Evolutionary conservation across 2,888 invertebrate species (phyloP).

Genomic region (Calameuta filiformis): DNA sequence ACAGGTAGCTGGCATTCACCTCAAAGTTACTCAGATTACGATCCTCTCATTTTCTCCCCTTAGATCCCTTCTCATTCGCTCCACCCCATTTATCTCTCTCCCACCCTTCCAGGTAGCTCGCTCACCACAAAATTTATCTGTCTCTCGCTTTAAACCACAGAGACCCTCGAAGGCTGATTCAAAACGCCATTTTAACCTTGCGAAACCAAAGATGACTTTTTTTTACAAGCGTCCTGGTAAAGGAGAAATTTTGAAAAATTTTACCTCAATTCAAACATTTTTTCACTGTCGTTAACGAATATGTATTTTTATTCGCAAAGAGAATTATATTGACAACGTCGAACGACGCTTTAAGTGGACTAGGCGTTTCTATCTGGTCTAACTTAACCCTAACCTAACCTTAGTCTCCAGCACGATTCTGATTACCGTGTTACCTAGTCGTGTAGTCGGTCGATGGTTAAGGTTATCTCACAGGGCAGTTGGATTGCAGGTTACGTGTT

Average conservation of each 20-base stretch:
- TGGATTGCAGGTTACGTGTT: conserved; percentile 21
- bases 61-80: conserved; percentile 20
- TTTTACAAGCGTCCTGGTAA: no score
- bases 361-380: not conserved
- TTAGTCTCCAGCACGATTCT: conserved; percentile 32
- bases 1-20: conserved; percentile 49
- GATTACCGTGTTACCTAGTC: conserved; percentile 38
- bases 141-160: not conserved
- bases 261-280: no score
- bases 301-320: no score
- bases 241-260: no score
- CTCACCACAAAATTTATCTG: not conserved
- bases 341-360: no score
- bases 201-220: no score
- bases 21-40: conserved; percentile 48
- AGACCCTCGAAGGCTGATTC: no score
- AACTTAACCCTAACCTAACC: no score
- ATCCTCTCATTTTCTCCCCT: conserved; percentile 35
- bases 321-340: no score
- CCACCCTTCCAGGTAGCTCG: not conserved
- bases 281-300: no score
- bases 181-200: no score
- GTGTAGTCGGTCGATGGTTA: conserved; percentile 34
- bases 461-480: conserved; percentile 41
- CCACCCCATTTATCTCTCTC: not conserved